Base-by-base conservation (phyloP, 1,140 invertebrate genomes). In the Neoseiulus cucumeris region DNA sequence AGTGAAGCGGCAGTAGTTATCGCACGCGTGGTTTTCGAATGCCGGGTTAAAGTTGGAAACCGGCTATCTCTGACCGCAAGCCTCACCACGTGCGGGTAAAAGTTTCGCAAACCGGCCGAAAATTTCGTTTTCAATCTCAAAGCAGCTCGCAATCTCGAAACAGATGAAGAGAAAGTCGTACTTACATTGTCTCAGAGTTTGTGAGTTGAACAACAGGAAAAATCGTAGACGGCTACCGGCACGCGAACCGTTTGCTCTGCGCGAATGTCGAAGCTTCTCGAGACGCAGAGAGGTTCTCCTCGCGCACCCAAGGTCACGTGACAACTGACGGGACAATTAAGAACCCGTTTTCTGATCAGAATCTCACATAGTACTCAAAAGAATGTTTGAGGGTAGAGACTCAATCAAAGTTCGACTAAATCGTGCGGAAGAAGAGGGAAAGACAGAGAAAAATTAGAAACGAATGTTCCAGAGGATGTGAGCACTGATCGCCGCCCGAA, bases 251-350 rank as follows among this genome's bases (percentile, higher is more conserved):
- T 20, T 59, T 59, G 51, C 51, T 59, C 51, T 59, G 51, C 51
- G 51, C 51, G 51, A 59, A 59, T 59, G 51, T 59, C 51, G 51
- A 59, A 59, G 9, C 14, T 59, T 59, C 51, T 59, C 51, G 51
- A 59, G 17, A 33, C 25, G 22, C 51, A 25, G 51, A 39, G 33
- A 39, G 33, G 33, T 39, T 39, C 33, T 39, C 33, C 51, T 59
- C 25, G 25, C 22, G 14, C 22, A 25, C 14, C 51, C 25, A 67
- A 18, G 28, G 28, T 59, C 41, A 67, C 66, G 66, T 65, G 29
- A 44, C 41, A 18, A 55, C 9, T 20, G 2, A 14, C 30, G 39
- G 22, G 18, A 17, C 18, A 20, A 14, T 66, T 67, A 18, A 4
- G 33, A 39, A 6, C 4, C 4, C 33, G 33, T n/a, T n/a, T n/a